Base-by-base conservation (phyloP, 2,797 vertebrate species). In the Rousettus madagascariensis region DNA sequence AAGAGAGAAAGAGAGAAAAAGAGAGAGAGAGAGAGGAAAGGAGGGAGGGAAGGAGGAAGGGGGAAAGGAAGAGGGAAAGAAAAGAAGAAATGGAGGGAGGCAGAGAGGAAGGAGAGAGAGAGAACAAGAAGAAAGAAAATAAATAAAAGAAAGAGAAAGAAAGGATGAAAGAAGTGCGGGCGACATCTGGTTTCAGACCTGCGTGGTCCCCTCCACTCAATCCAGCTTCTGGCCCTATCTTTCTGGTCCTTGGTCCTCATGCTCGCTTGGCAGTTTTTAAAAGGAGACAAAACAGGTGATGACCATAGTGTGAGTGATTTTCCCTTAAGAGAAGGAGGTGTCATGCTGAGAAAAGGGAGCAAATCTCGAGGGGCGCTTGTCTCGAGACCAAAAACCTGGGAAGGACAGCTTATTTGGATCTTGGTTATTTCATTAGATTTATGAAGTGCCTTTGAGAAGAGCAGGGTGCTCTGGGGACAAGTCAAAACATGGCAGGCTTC, bases 381-480 rank as follows among this genome's bases (percentile, higher is more conserved):
- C 78, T 95, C 2, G 0, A 38, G 79, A 74, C 90, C 69, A 36
- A 41, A 82, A 41, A 28, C 41, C 75, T 22, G 30, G 63, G 87
- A 83, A 94, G 59, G 92, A 79, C 72, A 91, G 80, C 65, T 38
- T 86, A 28, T 72, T 80, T 91, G 68, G 65, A 68, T 88, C 84
- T 55, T 12, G 5, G 53, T 46, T 63, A 71, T 93, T 95, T 90
- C 78, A 26, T 88, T 79, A 46, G 53, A 55, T 85, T 82, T 65
- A 43, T 71, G 53, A 88, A 97, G 82, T 94, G 90, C 90, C 85
- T 95, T 94, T 93, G 91, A 71, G 79, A 93, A 65, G 72, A 80
- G 38, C 53, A 53, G 46, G 80, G 28, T 7, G 7, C 84, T 90
- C 80, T 86, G 72, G 90, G 61, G 87, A 83, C n/a, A 61, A 74